Evolutionary conservation across 2,888 invertebrate genomes (phyloP).

Genomic region (Macrosoma leucophasiata): DNA sequence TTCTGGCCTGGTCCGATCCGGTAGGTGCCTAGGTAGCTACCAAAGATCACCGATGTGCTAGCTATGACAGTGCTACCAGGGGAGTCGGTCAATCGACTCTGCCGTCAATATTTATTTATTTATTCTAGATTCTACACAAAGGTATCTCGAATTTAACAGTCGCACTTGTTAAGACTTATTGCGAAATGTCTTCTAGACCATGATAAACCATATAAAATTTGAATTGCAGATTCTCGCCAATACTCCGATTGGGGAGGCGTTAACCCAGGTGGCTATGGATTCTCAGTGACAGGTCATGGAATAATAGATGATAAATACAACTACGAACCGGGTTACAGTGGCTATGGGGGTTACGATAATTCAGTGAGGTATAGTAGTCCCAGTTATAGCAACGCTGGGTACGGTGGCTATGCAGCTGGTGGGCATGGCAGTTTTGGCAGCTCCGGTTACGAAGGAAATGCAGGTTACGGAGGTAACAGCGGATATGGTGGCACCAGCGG

Average conservation of each 20-base stretch:
- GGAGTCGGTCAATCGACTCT: too few relatives aligned
- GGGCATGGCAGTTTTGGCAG: constrained; percentile 18
- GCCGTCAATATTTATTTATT: too few relatives aligned
- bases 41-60: too few relatives aligned
- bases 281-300: constrained; percentile 29
- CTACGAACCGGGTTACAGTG: constrained; percentile 19
- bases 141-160: too few relatives aligned
- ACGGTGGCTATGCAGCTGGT: constrained; percentile 21
- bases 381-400: constrained; percentile 24
- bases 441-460: constrained; percentile 21
- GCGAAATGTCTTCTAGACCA: too few relatives aligned
- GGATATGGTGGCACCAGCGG: constrained; percentile 22
- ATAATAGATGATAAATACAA: constrained; percentile 21
- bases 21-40: too few relatives aligned
- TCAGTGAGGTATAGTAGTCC: constrained; percentile 20
- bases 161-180: too few relatives aligned
- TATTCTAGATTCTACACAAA: too few relatives aligned
- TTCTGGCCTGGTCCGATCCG: too few relatives aligned
- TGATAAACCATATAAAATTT: too few relatives aligned
- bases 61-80: too few relatives aligned
- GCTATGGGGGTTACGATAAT: constrained; percentile 24
- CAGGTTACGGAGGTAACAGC: constrained; percentile 16
- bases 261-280: constrained; percentile 39
- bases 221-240: constrained; percentile 28
- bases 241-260: constrained; percentile 52